phyloP scores from a whole-genome alignment of 2,888 invertebrate species.

The Volucella bombylans region DNA sequence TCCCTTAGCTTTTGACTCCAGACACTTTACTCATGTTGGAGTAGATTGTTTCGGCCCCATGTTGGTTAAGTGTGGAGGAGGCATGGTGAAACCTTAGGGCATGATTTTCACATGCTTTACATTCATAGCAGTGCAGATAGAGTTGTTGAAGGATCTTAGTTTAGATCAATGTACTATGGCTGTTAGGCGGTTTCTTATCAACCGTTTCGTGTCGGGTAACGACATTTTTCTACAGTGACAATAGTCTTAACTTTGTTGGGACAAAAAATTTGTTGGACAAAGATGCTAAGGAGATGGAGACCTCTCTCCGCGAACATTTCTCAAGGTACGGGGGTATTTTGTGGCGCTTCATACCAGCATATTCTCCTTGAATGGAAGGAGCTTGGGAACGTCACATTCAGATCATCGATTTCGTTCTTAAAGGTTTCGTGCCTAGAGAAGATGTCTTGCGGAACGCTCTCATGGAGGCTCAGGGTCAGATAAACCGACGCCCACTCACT shows the following conservation, averaged over 20 bases:
- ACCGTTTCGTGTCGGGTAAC: no score
- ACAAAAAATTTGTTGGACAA: neutral
- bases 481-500: conserved; percentile 9
- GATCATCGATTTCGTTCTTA: neutral
- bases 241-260: conserved; percentile 24
- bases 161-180: no score
- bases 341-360: conserved; percentile 7
- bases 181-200: no score
- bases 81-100: no score
- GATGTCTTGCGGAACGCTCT: conserved; percentile 19
- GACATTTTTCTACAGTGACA: neutral
- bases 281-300: neutral
- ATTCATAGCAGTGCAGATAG: no score
- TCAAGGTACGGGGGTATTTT: neutral
- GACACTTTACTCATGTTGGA: no score
- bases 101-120: no score
- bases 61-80: no score
- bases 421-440: conserved; percentile 12
- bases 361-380: conserved; percentile 13
- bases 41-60: no score
- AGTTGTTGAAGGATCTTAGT: no score
- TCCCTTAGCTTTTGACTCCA: no score
- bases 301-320: no score
- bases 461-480: conserved; percentile 12
- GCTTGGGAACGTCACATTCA: conserved; percentile 8